Evolutionary conservation across 2,797 vertebrate species (phyloP).

Genomic region (Scyliorhinus canicula): DNA sequence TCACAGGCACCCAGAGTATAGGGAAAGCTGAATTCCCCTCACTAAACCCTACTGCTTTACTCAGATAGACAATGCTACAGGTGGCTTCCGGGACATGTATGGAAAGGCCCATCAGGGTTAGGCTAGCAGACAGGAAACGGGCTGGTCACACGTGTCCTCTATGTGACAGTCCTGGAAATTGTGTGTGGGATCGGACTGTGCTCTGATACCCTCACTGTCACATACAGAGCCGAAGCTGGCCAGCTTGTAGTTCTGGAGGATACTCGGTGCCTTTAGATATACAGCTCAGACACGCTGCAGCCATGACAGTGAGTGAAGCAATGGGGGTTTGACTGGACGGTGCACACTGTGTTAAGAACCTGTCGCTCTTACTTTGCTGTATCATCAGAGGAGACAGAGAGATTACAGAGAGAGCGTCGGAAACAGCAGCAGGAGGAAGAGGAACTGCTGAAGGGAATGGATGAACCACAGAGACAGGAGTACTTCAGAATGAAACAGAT

Average conservation of each 20-base stretch:
- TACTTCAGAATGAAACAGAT: not conserved
- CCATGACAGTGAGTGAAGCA: too few species aligned
- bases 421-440: not conserved
- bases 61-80: too few species aligned
- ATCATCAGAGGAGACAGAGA: not conserved
- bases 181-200: not conserved
- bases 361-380: not conserved
- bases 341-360: not conserved
- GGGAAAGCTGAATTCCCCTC: too few species aligned
- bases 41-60: too few species aligned
- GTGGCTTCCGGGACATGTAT: too few species aligned
- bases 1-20: too few species aligned
- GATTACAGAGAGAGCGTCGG: not conserved
- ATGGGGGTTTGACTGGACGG: too few species aligned
- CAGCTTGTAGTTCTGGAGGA: not conserved
- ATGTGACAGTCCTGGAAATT: not conserved
- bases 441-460: not conserved
- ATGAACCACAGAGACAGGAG: not conserved
- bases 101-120: too few species aligned
- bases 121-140: too few species aligned
- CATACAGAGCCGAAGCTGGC: not conserved
- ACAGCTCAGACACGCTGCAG: not conserved
- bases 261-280: not conserved
- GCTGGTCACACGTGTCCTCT: too few species aligned
- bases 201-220: not conserved